Conservation (phyloP, 2,797 vertebrate species). For the Sebastes iracundus region DNA sequence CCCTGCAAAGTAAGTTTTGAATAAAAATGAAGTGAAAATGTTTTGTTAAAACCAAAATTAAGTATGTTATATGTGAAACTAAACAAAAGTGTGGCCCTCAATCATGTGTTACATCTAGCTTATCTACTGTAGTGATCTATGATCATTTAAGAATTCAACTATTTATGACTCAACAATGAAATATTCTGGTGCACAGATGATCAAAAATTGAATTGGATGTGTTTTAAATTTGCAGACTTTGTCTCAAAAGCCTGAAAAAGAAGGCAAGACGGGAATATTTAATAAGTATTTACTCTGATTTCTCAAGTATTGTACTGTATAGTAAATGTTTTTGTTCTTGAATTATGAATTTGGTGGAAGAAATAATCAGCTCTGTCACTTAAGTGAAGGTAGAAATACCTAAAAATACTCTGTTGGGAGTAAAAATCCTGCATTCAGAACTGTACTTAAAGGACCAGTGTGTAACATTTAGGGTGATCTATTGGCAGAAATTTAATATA, state of each 20-base stretch:
- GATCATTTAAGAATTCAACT: neutral
- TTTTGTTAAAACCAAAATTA: neutral
- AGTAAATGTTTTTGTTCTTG: neutral
- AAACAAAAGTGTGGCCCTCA: neutral
- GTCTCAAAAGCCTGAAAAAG: neutral
- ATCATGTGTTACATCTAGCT: neutral
- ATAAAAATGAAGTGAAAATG: neutral
- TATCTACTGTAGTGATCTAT: neutral
- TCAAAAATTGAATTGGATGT: neutral
- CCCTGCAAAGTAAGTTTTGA: neutral
- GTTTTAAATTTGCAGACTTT: neutral
- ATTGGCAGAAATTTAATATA: too few species aligned
- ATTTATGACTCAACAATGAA: neutral
- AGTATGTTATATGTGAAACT: neutral
- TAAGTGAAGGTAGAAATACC: neutral
- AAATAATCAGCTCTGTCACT: neutral
- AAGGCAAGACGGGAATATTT: neutral
- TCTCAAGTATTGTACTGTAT: neutral
- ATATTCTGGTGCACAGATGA: neutral
- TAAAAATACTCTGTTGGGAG: neutral
- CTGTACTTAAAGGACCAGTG: too few species aligned
- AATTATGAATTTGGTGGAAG: neutral
- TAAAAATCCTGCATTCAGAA: too few species aligned
- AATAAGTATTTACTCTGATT: neutral
- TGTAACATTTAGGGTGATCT: rapidly evolving